Evolutionary conservation across 2,888 invertebrate genomes (phyloP).

Genomic region (Epistrophe grossulariae): DNA sequence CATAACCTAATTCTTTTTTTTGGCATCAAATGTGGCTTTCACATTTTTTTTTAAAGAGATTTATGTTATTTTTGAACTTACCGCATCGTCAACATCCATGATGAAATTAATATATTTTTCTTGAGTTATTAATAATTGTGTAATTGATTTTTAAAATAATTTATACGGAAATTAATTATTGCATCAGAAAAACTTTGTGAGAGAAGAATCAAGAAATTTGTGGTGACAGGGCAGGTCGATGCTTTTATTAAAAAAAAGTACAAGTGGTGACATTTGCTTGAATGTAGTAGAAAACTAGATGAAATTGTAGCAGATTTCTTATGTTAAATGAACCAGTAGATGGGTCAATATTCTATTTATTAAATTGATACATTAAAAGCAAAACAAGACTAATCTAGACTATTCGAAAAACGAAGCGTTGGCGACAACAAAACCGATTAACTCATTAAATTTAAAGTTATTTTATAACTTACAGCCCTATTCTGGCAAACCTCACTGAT

Average conservation of each 20-base stretch:
- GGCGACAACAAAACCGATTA: too few species aligned
- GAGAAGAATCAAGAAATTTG: conserved; percentile 62
- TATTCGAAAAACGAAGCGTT: too few species aligned
- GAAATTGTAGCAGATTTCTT: conserved; percentile 3
- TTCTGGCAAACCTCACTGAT: too few species aligned
- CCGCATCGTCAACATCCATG: conserved; percentile 80
- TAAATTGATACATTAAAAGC: background rate
- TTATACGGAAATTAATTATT: conserved; percentile 74
- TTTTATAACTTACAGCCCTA: too few species aligned
- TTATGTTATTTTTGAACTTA: conserved; percentile 75
- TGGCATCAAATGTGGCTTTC: conserved; percentile 46
- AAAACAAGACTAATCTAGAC: too few species aligned
- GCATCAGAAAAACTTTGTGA: conserved; percentile 78
- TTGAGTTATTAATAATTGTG: conserved; percentile 10
- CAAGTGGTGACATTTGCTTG: conserved; percentile 45
- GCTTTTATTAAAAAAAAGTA: conserved; percentile 38
- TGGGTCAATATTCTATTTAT: background rate
- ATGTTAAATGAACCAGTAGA: background rate
- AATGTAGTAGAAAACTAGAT: background rate
- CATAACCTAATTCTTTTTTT: conserved; percentile 71
- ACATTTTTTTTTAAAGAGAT: conserved; percentile 11
- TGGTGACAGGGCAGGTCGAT: conserved; percentile 76
- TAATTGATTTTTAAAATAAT: conserved; percentile 16
- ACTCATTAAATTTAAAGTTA: too few species aligned
- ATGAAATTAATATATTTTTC: conserved; percentile 30